A percentile compares a stretch with the other conserved stretches of the same genome.
phyloP scores from a whole-genome alignment of 2,888 invertebrate species.

The Athalia circularis region DNA sequence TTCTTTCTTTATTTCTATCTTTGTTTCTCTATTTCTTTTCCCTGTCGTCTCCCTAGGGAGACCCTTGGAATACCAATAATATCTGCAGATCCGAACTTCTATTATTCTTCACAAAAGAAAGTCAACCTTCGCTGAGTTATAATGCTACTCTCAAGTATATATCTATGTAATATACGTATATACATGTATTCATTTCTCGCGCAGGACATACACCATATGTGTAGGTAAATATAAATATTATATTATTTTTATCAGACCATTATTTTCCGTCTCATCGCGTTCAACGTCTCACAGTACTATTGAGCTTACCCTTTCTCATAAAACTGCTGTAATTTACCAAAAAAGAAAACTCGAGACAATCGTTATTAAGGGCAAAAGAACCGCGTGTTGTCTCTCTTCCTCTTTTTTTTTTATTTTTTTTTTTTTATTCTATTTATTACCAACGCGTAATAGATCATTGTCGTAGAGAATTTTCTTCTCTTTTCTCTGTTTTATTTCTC shows the following conservation, averaged over 20 bases:
- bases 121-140: constrained; percentile 34
- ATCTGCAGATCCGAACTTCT: constrained; percentile 39
- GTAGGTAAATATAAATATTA: too few relatives aligned
- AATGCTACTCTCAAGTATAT: constrained; percentile 3
- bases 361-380: background rate
- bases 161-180: constrained; percentile 20
- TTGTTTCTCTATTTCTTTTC: background rate
- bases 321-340: too few relatives aligned
- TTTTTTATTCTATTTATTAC: too few relatives aligned
- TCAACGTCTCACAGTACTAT: too few relatives aligned
- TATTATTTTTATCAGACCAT: too few relatives aligned
- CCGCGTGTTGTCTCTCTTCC: background rate
- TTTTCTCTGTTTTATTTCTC: constrained; percentile 34
- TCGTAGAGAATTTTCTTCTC: background rate
- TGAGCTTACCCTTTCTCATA: too few relatives aligned
- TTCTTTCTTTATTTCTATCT: background rate
- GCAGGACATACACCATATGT: too few relatives aligned
- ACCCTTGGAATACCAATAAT: constrained; percentile 42
- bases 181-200: background rate
- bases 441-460: constrained; percentile 34
- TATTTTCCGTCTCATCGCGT: too few relatives aligned
- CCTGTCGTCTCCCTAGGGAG: background rate
- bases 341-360: background rate
- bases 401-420: too few relatives aligned
- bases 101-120: constrained; percentile 42